Evolutionary conservation across 2,888 invertebrate genomes (phyloP).

Genomic region (Caenorhabditis macrosperma): DNA sequence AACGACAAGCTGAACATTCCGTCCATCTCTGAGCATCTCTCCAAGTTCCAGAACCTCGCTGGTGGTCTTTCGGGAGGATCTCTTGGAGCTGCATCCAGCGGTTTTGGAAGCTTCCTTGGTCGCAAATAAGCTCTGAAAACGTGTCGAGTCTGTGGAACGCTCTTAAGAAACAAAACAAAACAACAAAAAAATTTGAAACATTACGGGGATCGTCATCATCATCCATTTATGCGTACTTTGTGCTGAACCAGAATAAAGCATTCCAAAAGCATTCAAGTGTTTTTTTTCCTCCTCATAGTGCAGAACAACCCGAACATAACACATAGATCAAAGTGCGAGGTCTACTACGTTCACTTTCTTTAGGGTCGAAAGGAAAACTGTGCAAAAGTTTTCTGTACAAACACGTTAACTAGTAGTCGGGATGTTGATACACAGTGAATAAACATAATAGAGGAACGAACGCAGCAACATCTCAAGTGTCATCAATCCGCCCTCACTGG

Average conservation of each 20-base stretch:
- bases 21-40: slow-evolving; percentile 17
- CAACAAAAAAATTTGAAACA: slow-evolving; percentile 8
- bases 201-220: slow-evolving; percentile 45
- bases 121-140: slow-evolving; percentile 22
- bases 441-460: slow-evolving; percentile 48
- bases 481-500: slow-evolving; percentile 44
- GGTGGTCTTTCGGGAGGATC: slow-evolving; percentile 5
- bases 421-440: slow-evolving; percentile 55
- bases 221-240: slow-evolving; percentile 1
- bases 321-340: neutral
- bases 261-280: slow-evolving; percentile 10
- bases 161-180: slow-evolving; percentile 4
- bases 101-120: slow-evolving; percentile 17
- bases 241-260: slow-evolving; percentile 41
- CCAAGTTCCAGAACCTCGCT: slow-evolving; percentile 10
- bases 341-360: neutral
- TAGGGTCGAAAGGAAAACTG: slow-evolving; percentile 28
- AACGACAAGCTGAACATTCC: slow-evolving; percentile 37
- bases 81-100: slow-evolving; percentile 1
- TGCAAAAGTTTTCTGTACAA: slow-evolving; percentile 53
- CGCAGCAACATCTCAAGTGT: slow-evolving; percentile 58
- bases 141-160: neutral
- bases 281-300: neutral
- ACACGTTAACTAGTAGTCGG: slow-evolving; percentile 49
- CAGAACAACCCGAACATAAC: neutral